These are phyloP conservation scores for Hypsibius dujardini DNA, from an alignment of 1,140 invertebrate species.

Conservation along the genomic window DNA sequence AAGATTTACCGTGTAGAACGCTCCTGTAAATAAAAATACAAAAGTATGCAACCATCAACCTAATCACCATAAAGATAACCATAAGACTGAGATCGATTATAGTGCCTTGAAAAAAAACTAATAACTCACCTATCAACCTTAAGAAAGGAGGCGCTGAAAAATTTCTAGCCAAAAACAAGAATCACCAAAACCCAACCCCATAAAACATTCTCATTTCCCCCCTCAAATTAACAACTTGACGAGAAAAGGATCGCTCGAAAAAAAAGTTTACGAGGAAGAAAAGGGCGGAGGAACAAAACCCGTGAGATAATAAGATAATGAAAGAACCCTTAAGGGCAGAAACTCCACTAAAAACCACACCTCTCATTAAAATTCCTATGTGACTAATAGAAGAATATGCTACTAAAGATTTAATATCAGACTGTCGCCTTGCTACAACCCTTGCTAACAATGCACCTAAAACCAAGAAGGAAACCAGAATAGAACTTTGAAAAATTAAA, in stretches of 20 bases:
- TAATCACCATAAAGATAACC: slow-evolving; percentile 21
- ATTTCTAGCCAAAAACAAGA: slow-evolving; percentile 22
- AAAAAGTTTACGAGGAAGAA: slow-evolving; percentile 23
- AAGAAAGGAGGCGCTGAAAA: slow-evolving; percentile 19
- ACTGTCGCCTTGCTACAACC: slow-evolving; percentile 51
- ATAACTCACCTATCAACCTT: slow-evolving; percentile 21
- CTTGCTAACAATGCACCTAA: slow-evolving; percentile 51
- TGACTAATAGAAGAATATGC: slow-evolving; percentile 38
- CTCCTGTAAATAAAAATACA: slow-evolving; percentile 22
- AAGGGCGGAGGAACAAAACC: slow-evolving; percentile 23
- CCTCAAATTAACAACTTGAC: slow-evolving; percentile 25
- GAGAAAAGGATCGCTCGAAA: slow-evolving; percentile 21
- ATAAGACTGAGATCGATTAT: slow-evolving; percentile 23
- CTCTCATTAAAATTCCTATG: slow-evolving; percentile 23
- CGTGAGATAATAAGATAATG: slow-evolving; percentile 23
- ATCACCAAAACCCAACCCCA: slow-evolving; percentile 20
- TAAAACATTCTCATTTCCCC: slow-evolving; percentile 18
- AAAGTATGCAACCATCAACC: slow-evolving; percentile 21
- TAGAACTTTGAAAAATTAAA: slow-evolving; percentile 42
- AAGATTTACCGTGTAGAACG: not conserved
- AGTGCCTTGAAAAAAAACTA: slow-evolving; percentile 20
- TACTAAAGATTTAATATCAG: slow-evolving; percentile 43
- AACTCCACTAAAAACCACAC: slow-evolving; percentile 18
- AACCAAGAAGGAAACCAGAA: slow-evolving; percentile 49
- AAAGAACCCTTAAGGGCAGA: slow-evolving; percentile 17